Evolutionary conservation across 2,113 vertebrate species (phyloP), one percentile per base, ranked within the genome.

Genomic region (Pelusios castaneus): DNA sequence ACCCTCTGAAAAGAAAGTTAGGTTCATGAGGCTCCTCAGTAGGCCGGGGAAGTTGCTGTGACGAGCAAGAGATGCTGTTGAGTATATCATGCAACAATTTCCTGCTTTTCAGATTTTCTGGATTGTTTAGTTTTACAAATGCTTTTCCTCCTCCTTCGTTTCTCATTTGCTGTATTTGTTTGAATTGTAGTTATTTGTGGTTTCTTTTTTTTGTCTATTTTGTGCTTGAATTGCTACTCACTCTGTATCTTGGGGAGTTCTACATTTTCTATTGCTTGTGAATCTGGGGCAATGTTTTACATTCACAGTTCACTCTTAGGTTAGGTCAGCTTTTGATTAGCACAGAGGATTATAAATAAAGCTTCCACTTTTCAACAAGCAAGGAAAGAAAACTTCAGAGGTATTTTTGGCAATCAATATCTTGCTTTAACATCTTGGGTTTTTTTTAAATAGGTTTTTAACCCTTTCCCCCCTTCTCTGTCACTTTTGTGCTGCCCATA

Each of bases 241-340:
- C n/a, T 14, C 2, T 47, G 5, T 0, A 0, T 73, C 45, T 43
- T 58, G 58, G 87, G 21, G 29, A 41, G 3, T 45, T 11, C 73
- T 45, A 45, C 25, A 45, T 76, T 76, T 45, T 24, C 27, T 29
- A 45, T 29, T 38, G 60, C n/a, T 70, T 70, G 45, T 76, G 43
- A 43, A 16, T 76, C 25, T 76, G 22, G 24, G 11, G 41, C 45
- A 56, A 1, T 24, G 43, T 89, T 88, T 84, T 49, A 31, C 55
- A 43, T 86, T 83, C 55, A 49, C 89, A 94, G 29, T 13, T 27
- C 51, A 41, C n/a, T 55, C 89, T 22, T 70, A 95, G 70, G 38
- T 77, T 89, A 83, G 41, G 73, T 43, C 22, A 43, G 41, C 27
- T 45, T 45, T 76, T 22, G n/a, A n/a, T 70, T 70, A 70, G 19